phyloP scores from a whole-genome alignment of 2,113 vertebrate genomes.

The Megaptera novaeangliae region DNA sequence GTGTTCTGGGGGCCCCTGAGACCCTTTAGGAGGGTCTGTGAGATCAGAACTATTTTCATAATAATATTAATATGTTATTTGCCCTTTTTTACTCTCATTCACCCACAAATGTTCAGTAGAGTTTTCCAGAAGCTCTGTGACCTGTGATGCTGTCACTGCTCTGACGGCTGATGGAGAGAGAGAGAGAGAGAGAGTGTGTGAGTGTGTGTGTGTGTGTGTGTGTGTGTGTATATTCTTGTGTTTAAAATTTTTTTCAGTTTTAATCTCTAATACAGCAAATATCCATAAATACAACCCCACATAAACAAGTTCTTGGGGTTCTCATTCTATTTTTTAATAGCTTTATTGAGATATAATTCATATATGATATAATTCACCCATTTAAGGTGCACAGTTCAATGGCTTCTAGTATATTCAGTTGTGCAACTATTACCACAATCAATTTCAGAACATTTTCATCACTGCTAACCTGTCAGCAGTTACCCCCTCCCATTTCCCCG shows the following conservation, averaged over 20 bases:
- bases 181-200: too few relatives aligned
- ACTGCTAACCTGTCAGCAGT: not conserved
- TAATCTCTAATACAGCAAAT: not conserved
- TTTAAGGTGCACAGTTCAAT: not conserved
- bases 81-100: not conserved
- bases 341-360: not conserved
- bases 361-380: not conserved
- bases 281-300: not conserved
- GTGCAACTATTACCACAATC: not conserved
- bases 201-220: too few relatives aligned
- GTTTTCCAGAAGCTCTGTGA: not conserved
- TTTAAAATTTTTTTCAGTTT: not conserved
- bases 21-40: not conserved
- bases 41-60: not conserved
- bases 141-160: not conserved
- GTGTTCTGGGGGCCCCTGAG: not conserved
- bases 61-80: not conserved
- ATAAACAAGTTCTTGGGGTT: not conserved
- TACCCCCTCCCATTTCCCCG: not conserved
- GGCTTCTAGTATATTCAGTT: not conserved
- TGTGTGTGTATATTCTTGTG: not conserved
- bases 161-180: not conserved
- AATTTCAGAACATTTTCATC: not conserved
- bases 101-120: not conserved
- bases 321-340: not conserved